Percentiles rank a stretch among this genome's conserved stretches.
These are phyloP conservation scores for Hippocampus zosterae DNA, from an alignment of 2,113 vertebrate species.

Conservation along the genomic window DNA sequence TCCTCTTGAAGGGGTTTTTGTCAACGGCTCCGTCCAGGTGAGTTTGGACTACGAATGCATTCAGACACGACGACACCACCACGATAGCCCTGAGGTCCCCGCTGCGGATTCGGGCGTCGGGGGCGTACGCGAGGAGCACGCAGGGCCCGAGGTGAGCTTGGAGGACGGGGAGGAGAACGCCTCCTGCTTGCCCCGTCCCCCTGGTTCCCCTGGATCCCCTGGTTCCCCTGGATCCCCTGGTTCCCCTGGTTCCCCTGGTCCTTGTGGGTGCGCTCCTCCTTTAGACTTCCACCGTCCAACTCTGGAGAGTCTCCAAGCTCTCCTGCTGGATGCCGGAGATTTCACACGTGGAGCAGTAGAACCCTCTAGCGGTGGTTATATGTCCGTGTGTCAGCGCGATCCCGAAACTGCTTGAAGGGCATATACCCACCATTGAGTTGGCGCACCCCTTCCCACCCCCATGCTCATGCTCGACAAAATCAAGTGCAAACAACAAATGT, in stretches of 20 bases:
- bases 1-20: slow-evolving; percentile 16
- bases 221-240: too few species aligned
- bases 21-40: slow-evolving; percentile 29
- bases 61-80: slow-evolving; percentile 11
- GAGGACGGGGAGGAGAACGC: slow-evolving; percentile 17
- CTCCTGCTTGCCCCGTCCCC: slow-evolving; percentile 2
- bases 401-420: not conserved
- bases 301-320: not conserved
- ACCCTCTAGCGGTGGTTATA: slow-evolving; percentile 51
- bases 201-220: not conserved
- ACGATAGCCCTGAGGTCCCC: slow-evolving; percentile 13
- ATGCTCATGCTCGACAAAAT: too few species aligned
- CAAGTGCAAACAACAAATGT: too few species aligned
- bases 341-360: slow-evolving; percentile 10
- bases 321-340: not conserved
- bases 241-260: not conserved
- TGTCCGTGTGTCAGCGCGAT: slow-evolving; percentile 25
- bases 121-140: slow-evolving; percentile 14
- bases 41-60: slow-evolving; percentile 46
- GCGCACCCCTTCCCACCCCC: too few species aligned
- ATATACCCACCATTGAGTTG: too few species aligned
- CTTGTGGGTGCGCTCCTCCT: not conserved
- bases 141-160: slow-evolving; percentile 32
- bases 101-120: slow-evolving; percentile 52
- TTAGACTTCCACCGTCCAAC: not conserved